Evolutionary conservation across 2,797 vertebrate species (phyloP), one percentile per base, ranked within the genome.

Genomic region (Phoeniculus purpureus): DNA sequence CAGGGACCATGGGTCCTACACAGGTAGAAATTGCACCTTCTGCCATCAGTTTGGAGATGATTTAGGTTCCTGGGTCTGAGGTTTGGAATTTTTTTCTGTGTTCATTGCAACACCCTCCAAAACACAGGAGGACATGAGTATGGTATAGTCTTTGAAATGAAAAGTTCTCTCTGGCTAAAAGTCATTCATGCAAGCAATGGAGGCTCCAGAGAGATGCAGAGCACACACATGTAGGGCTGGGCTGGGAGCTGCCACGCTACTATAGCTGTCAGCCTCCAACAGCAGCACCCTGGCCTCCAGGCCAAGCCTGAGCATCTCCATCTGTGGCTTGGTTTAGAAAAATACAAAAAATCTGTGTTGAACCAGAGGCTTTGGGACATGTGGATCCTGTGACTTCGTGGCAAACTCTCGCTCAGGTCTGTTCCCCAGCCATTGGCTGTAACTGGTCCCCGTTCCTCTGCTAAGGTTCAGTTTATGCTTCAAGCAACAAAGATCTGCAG

Each of bases 151-250:
- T 73, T 83, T 81, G 26, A 65, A 47, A 67, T 62, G 47, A 70
- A 84, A 83, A 85, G 58, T 15, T 23, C 12, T 71, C 27, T 45
- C 18, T 32, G 15, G 54, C 14, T 71, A 15, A 62, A 71, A 51
- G 59, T 59, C 56, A 75, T 26, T 10, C 22, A 55, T 82, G 32
- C 12, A 50, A 75, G 13, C 6, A 16, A 22, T 20, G 22, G 40
- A 40, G 17, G 15, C 60, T 79, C 32, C 19, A 9, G 55, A 29
- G 59, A 9, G 5, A 47, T 23, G 51, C 25, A 0, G 3, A 29
- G 40, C 2, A 2, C 32, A 27, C 0, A 0, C 19, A 23, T 0
- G 0, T 20, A 77, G 60, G 40, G 40, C 17, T 3, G 0, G 14
- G 15, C 52, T 43, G 20, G 2, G 3, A 78, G 54, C 55, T 61